Conservation (phyloP, 2,888 invertebrate genomes). For the Pimpla rufipes region DNA sequence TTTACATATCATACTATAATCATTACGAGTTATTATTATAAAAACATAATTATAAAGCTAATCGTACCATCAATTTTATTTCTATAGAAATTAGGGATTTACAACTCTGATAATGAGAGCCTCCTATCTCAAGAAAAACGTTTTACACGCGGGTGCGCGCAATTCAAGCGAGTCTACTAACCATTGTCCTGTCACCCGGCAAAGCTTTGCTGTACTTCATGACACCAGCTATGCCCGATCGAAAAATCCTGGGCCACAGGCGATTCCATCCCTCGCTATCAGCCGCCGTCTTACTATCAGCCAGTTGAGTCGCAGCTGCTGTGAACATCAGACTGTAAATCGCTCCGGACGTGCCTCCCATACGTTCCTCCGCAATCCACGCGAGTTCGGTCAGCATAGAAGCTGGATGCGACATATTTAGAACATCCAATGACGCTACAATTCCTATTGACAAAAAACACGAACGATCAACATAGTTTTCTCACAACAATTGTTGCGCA, state of each 20-base stretch:
- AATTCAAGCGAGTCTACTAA: slow-evolving; percentile 76
- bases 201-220: slow-evolving; percentile 91
- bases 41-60: too few relatives aligned
- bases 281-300: slow-evolving; percentile 32
- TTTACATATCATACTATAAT: too few relatives aligned
- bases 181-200: slow-evolving; percentile 92
- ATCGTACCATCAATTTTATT: too few relatives aligned
- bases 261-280: slow-evolving; percentile 66
- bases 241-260: slow-evolving; percentile 87
- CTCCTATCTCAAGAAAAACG: too few relatives aligned
- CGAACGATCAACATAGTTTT: background rate
- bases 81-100: too few relatives aligned
- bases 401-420: slow-evolving; percentile 83
- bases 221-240: slow-evolving; percentile 87
- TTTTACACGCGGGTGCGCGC: too few relatives aligned
- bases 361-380: slow-evolving; percentile 89
- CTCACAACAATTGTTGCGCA: background rate
- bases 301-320: slow-evolving; percentile 87
- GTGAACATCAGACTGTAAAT: slow-evolving; percentile 92
- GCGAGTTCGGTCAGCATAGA: slow-evolving; percentile 86
- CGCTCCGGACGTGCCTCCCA: slow-evolving; percentile 94
- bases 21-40: too few relatives aligned
- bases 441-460: slow-evolving; percentile 74
- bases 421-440: slow-evolving; percentile 70
- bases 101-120: background rate